phyloP scores from a whole-genome alignment of 2,113 vertebrate genomes.

The Isurus oxyrinchus region DNA sequence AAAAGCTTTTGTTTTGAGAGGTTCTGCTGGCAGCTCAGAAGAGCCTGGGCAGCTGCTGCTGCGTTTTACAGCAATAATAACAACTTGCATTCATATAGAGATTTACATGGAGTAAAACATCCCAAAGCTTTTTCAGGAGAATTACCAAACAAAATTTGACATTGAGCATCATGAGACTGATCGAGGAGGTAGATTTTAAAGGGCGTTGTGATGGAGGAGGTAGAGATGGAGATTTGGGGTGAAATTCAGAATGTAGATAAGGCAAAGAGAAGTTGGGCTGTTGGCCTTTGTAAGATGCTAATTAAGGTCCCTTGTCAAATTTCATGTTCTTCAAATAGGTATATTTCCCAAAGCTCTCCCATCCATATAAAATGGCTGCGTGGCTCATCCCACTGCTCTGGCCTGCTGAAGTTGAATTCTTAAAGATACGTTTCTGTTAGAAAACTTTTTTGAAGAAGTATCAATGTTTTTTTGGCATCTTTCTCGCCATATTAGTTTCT shows the following conservation, averaged over 20 bases:
- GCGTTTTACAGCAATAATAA: background rate
- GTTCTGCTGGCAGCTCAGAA: background rate
- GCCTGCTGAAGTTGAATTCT: background rate
- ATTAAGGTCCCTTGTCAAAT: background rate
- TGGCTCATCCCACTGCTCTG: background rate
- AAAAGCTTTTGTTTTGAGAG: background rate
- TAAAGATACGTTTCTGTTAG: background rate
- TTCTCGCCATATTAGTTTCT: background rate
- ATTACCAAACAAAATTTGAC: background rate
- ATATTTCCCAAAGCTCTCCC: background rate
- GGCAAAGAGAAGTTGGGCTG: background rate
- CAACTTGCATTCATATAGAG: background rate
- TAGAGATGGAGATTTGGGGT: background rate
- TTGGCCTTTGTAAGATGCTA: background rate
- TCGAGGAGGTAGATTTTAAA: background rate
- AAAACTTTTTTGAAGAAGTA: background rate
- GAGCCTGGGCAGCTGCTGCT: background rate
- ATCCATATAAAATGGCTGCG: background rate
- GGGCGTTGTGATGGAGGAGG: background rate
- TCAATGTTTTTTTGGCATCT: background rate
- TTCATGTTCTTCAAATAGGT: background rate
- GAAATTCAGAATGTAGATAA: background rate
- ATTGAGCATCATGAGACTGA: background rate
- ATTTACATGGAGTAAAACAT: background rate
- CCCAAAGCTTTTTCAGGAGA: background rate